phyloP scores from a whole-genome alignment of 1,140 invertebrate species.

The Drosophila tristis region DNA sequence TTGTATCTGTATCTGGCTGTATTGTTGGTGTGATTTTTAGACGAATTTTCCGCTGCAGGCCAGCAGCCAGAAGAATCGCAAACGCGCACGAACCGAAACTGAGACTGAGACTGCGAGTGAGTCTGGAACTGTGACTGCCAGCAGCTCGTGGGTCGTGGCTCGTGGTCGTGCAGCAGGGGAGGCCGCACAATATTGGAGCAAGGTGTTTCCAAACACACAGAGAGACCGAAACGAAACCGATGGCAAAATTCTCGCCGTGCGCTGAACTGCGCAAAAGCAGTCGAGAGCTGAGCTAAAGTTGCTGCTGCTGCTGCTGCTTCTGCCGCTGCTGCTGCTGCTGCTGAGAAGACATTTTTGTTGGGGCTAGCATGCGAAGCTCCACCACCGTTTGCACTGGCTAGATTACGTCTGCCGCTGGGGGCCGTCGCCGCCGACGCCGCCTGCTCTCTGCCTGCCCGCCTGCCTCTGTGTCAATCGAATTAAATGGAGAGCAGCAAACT shows the following conservation, averaged over 20 bases:
- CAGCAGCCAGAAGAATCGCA: slow-evolving; percentile 62
- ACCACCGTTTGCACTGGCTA: slow-evolving; percentile 63
- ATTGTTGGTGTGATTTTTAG: slow-evolving; percentile 53
- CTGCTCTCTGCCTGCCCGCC: slow-evolving; percentile 24
- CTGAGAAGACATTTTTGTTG: slow-evolving; percentile 19
- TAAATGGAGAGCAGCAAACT: slow-evolving; percentile 65
- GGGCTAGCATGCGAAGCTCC: slow-evolving; percentile 43
- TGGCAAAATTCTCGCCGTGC: slow-evolving; percentile 22
- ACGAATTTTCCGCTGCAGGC: slow-evolving; percentile 67
- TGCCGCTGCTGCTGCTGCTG: slow-evolving; percentile 22
- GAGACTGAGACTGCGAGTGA: slow-evolving; percentile 57
- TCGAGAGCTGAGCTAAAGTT: slow-evolving; percentile 46
- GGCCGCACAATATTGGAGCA: slow-evolving; percentile 74
- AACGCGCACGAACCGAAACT: slow-evolving; percentile 76
- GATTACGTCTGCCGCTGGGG: slow-evolving; percentile 60
- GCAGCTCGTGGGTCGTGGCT: slow-evolving; percentile 29
- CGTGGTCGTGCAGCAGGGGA: slow-evolving; percentile 19
- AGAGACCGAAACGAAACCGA: slow-evolving; percentile 47
- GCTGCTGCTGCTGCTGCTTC: slow-evolving; percentile 20
- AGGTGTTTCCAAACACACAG: slow-evolving; percentile 78
- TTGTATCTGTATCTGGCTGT: slow-evolving; percentile 1
- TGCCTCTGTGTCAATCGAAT: slow-evolving; percentile 63
- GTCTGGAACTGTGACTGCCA: slow-evolving; percentile 9
- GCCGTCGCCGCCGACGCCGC: slow-evolving; percentile 25
- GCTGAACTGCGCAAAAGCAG: slow-evolving; percentile 69